Evolutionary conservation across 2,888 invertebrate genomes (phyloP).

Genomic region (Caenorhabditis afra): DNA sequence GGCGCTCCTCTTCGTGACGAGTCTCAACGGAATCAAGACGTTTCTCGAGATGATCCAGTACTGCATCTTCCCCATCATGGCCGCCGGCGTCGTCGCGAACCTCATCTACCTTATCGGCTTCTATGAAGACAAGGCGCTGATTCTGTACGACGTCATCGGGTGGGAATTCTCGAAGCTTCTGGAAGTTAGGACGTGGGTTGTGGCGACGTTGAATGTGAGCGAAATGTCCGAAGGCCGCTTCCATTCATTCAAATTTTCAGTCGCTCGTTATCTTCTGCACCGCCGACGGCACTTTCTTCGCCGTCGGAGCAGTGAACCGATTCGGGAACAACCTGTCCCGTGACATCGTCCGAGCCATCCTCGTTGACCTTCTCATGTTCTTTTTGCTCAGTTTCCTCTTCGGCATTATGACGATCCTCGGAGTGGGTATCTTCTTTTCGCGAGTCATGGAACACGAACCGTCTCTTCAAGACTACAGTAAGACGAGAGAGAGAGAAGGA

Average conservation of each 20-base stretch:
- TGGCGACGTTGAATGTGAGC: conserved; percentile 17
- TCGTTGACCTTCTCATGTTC: not conserved
- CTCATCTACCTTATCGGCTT: not conserved
- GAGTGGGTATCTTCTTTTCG: not conserved
- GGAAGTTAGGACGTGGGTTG: conserved; percentile 1
- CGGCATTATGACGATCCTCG: conserved; percentile 7
- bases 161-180: not conserved
- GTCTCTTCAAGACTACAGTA: not conserved
- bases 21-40: not conserved
- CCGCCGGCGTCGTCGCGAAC: not conserved
- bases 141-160: conserved; percentile 18
- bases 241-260: conserved; percentile 2
- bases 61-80: conserved; percentile 2
- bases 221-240: no score
- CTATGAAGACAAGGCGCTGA: not conserved
- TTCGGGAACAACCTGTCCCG: conserved; percentile 2
- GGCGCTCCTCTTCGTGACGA: conserved; percentile 8
- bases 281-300: conserved; percentile 3
- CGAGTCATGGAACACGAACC: not conserved
- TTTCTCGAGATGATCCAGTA: conserved; percentile 4
- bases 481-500: no score
- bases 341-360: conserved; percentile 7
- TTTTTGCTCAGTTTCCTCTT: not conserved
- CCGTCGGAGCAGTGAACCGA: conserved; percentile 3
- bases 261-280: conserved; percentile 17